Evolutionary conservation across 1,140 invertebrate species (phyloP), one percentile per base, ranked within the genome.

Genomic region (Pristionchus pacificus): DNA sequence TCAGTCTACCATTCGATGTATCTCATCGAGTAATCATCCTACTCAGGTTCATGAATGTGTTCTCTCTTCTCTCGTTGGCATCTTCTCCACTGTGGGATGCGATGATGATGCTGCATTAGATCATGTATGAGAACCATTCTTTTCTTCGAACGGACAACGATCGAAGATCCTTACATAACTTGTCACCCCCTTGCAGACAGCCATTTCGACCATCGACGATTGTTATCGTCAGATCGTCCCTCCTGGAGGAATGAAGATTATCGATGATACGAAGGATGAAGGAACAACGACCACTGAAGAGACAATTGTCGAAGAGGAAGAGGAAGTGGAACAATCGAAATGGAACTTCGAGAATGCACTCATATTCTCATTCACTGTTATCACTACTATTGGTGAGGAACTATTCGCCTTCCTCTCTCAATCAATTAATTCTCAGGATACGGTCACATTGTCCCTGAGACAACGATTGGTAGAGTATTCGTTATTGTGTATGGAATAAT

Each of bases 391-490:
- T 31, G 75, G 75, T 73, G 14, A 2, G 65, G 32, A 15, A 24
- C 60, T 62, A 29, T 19, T 24, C 15, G 15, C 28, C 15, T 29
- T n/a, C n/a, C n/a, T n/a, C n/a, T n/a, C n/a, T n/a, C n/a, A n/a
- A n/a, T 31, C 29, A 15, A 32, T 60, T 13, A 71, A n/a, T 29
- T 60, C 13, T 62, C 75, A 85, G 86, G 86, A 61, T 87, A 87
- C 72, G 86, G 86, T 14, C 86, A 87, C 76, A 84, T 85, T 67
- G 86, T 86, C n/a, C 87, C 87, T 15, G 83, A 85, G 76, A 87
- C 86, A 25, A 68, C 78, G 31, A 62, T 64, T 33, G 79, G 79
- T 2, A 78, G 77, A 57, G 25, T 80, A 13, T 81, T 81, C 60
- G 68, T 74, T 24, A 78, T 82, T 25, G 19, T 79, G 31, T 81